phyloP scores from a whole-genome alignment of 2,888 invertebrate genomes.

The Lobophora halterata region DNA sequence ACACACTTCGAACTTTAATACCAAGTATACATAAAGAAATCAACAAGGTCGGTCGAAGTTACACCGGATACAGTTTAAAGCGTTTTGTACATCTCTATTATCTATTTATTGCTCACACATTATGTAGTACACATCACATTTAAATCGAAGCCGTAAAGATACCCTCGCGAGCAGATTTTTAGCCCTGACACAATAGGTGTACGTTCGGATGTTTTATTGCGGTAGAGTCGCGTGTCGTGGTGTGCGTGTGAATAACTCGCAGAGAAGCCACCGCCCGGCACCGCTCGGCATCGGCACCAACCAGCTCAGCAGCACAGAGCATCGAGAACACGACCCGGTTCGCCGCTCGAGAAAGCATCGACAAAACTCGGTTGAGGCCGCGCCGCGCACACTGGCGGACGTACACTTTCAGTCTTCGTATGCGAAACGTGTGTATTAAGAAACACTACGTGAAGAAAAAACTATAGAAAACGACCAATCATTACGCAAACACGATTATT shows the following conservation, averaged over 20 bases:
- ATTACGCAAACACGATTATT: constrained; percentile 37
- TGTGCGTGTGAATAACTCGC: constrained; percentile 49
- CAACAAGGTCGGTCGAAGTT: constrained; percentile 14
- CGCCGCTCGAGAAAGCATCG: constrained; percentile 79
- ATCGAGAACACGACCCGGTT: constrained; percentile 80
- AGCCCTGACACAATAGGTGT: constrained; percentile 64
- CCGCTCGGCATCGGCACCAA: constrained; percentile 31
- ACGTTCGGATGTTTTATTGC: constrained; percentile 45
- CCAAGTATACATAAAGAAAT: constrained; percentile 16
- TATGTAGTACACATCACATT: too few relatives aligned
- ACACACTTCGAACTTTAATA: constrained; percentile 2
- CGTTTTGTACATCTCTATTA: too few relatives aligned
- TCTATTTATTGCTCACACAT: too few relatives aligned
- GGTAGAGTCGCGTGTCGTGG: constrained; percentile 35
- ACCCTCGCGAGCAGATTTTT: not conserved
- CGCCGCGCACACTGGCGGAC: constrained; percentile 71
- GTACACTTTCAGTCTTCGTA: constrained; percentile 68
- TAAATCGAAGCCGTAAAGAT: not conserved
- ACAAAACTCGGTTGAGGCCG: constrained; percentile 80
- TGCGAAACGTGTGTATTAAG: constrained; percentile 51
- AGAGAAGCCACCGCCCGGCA: constrained; percentile 32
- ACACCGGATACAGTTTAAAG: not conserved
- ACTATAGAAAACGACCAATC: constrained; percentile 39
- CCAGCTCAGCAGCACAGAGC: constrained; percentile 60
- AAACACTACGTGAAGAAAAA: constrained; percentile 46